Percentiles rank a stretch among this genome's conserved stretches.
Conservation (phyloP, 2,888 invertebrate species). For the Lapara coniferarum region DNA sequence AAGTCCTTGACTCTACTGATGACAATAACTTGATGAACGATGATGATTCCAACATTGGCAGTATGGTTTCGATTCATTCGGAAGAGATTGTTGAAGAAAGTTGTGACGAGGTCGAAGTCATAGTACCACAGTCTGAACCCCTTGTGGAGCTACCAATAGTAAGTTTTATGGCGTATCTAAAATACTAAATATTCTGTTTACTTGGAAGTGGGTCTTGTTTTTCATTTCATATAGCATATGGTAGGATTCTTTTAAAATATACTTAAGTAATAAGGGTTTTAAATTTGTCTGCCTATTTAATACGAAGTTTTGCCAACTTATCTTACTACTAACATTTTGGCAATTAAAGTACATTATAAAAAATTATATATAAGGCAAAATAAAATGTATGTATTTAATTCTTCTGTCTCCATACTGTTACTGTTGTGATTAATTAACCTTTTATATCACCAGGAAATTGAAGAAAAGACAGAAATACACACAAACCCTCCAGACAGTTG, state of each 20-base stretch:
- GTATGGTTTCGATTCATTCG: conserved; percentile 66
- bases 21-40: conserved; percentile 58
- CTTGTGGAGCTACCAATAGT: conserved; percentile 41
- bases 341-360: no score
- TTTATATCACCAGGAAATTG: conserved; percentile 34
- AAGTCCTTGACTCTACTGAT: conserved; percentile 39
- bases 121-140: conserved; percentile 49
- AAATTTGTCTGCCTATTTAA: no score
- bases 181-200: background rate
- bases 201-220: background rate
- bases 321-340: no score
- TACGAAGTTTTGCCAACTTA: no score
- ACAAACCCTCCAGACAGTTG: conserved; percentile 57
- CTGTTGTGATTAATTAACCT: no score
- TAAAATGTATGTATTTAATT: no score
- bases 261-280: no score
- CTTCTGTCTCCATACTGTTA: no score
- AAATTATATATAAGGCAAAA: no score
- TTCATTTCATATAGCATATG: no score
- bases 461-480: conserved; percentile 33
- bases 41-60: conserved; percentile 67
- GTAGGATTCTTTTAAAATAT: no score
- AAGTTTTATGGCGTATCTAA: conserved; percentile 32
- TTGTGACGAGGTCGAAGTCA: conserved; percentile 49
- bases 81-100: conserved; percentile 55